Conservation (phyloP, 2,888 invertebrate genomes). For the Artemia sinica region DNA sequence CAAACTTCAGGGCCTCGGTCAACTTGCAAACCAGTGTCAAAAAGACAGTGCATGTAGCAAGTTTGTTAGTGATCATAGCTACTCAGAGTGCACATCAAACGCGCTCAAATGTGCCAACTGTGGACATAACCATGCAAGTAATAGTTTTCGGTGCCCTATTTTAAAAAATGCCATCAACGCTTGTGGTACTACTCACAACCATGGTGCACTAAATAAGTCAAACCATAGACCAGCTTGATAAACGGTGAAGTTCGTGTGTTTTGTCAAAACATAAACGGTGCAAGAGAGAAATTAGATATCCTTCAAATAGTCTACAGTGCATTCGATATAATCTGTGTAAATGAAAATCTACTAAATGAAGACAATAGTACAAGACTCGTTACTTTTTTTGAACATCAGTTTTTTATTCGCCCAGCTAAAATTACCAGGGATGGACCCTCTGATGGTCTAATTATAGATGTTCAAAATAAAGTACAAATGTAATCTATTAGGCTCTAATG, state of each 20-base stretch:
- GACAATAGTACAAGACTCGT: constrained; percentile 4
- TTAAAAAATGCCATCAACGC: not conserved
- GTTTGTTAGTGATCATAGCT: too few relatives aligned
- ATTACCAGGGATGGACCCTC: not conserved
- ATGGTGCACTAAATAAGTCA: not conserved
- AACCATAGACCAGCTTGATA: not conserved
- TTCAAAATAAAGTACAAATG: not conserved
- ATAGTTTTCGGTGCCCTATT: not conserved
- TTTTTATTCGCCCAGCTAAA: constrained; percentile 11
- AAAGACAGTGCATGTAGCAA: not conserved
- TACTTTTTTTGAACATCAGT: not conserved
- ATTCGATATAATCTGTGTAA: constrained; percentile 9
- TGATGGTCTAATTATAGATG: not conserved
- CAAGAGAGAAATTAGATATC: not conserved
- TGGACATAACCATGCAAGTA: not conserved
- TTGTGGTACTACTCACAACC: not conserved
- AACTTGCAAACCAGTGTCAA: not conserved
- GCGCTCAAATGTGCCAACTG: too few relatives aligned
- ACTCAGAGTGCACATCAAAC: too few relatives aligned
- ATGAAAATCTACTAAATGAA: constrained; percentile 3
- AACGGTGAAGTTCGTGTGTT: not conserved
- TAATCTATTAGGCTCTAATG: not conserved
- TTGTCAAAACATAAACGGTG: not conserved
- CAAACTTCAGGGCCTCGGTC: not conserved
- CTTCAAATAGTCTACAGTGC: constrained; percentile 5